Evolutionary conservation across 2,888 invertebrate genomes (phyloP), one percentile per base, ranked within the genome.

Genomic region (Alitta virens): DNA sequence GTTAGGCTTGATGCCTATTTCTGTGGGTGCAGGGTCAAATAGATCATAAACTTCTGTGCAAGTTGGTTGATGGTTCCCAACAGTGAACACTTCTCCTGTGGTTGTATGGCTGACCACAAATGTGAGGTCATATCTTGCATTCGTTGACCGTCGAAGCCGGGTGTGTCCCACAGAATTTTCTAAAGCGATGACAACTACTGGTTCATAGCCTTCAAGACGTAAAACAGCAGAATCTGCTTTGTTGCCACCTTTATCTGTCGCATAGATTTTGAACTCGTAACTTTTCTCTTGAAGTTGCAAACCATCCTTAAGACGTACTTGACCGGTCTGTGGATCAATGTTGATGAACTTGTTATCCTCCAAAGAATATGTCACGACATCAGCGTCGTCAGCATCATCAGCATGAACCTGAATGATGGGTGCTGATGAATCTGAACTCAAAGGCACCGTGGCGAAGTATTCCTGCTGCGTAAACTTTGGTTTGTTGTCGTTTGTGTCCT

Each of bases 401-500:
- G 52, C 59, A 25, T 16, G 21, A 2, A 52, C 50, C 1, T 38
- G 16, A 9, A 51, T 21, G 16, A 33, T 33, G 7, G 12, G 7
- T 7, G 33, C 12, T 33, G 33, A 33, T 12, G 33, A 33, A 33
- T 33, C 33, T 18, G 40, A 18, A 33, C 23, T 51, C 33, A 18
- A 9, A 18, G 27, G 23, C 5, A 59, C 38, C 9, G 14, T 33
- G 16, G 16, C 38, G 12, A 7, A 49, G 40, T 59, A 51, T n/a
- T 50, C 23, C 26, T n/a, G 2, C 3, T 38, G 12, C 21, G 23
- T 49, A 38, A 59, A 59, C 24, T 49, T 51, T 18, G 59, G 59
- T 23, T 40, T 27, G 59, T 59, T 59, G 26, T 59, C 59, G 23
- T 59, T 59, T 2, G 24, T 40, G 24, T 59, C 59, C 16, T 59